These are phyloP conservation scores for Actinernus sp. DNA, from an alignment of 92 coral and sea anemone species.

Conservation along the genomic window DNA sequence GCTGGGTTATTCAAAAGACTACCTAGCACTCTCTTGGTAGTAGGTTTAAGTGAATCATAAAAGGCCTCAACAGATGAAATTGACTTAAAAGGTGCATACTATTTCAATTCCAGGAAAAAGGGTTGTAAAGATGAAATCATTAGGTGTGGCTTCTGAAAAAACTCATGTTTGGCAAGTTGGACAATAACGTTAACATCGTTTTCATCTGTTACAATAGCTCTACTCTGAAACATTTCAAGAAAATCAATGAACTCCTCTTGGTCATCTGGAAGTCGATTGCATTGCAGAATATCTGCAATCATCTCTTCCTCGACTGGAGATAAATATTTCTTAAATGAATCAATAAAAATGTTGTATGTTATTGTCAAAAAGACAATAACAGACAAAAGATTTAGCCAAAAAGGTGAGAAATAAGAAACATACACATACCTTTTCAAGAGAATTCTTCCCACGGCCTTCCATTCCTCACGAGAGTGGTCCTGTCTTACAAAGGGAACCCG, in stretches of 20 bases:
- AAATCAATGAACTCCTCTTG: slow-evolving; percentile 50
- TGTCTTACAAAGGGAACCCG: neutral
- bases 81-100: slow-evolving; percentile 49
- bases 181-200: slow-evolving; percentile 18
- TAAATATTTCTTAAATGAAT: too few species aligned
- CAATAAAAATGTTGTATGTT: too few species aligned
- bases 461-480: too few species aligned
- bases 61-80: slow-evolving; percentile 17
- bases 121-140: slow-evolving; percentile 63
- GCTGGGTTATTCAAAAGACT: slow-evolving; percentile 40
- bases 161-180: slow-evolving; percentile 51
- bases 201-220: slow-evolving; percentile 20
- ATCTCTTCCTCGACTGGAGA: too few species aligned
- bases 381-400: too few species aligned
- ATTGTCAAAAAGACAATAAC: too few species aligned
- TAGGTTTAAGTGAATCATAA: slow-evolving; percentile 42
- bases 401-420: too few species aligned
- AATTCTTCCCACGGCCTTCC: neutral
- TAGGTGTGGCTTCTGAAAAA: slow-evolving; percentile 62
- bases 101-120: slow-evolving; percentile 35
- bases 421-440: too few species aligned
- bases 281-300: too few species aligned
- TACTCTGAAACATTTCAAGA: slow-evolving; percentile 46
- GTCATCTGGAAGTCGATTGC: slow-evolving; percentile 30
- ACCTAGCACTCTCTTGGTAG: slow-evolving; percentile 64